phyloP scores from a whole-genome alignment of 2,113 vertebrate species.

The Lampris megalopsis region DNA sequence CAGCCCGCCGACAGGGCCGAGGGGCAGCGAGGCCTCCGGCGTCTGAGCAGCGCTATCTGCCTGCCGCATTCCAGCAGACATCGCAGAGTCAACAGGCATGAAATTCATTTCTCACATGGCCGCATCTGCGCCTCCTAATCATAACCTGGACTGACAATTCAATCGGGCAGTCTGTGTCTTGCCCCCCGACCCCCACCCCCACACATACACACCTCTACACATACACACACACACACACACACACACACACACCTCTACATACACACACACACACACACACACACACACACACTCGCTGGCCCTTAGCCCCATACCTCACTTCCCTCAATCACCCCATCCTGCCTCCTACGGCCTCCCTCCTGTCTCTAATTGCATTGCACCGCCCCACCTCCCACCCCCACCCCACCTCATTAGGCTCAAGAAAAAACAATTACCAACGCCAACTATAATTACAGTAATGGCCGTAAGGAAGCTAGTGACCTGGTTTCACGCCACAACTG shows the following conservation, averaged over 20 bases:
- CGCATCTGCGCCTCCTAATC: conserved; percentile 81
- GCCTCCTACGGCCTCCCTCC: conserved; percentile 9
- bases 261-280: no score
- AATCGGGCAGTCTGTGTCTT: conserved; percentile 65
- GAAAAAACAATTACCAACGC: conserved; percentile 79
- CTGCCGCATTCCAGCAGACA: conserved; percentile 78
- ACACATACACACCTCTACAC: neutral
- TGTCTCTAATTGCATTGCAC: conserved; percentile 54
- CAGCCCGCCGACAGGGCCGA: no score
- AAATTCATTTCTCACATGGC: conserved; percentile 86
- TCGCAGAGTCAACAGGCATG: conserved; percentile 83
- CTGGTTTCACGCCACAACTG: conserved; percentile 56
- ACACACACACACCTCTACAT: no score
- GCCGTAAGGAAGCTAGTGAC: conserved; percentile 77
- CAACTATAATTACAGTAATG: conserved; percentile 83
- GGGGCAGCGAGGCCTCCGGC: neutral
- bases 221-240: no score
- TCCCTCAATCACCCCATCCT: conserved; percentile 19
- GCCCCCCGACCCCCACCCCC: conserved; percentile 24
- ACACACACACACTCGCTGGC: neutral
- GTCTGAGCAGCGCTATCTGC: conserved; percentile 20
- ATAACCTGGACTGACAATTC: conserved; percentile 85
- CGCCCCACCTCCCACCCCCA: conserved; percentile 22
- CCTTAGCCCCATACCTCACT: conserved; percentile 24
- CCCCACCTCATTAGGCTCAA: conserved; percentile 68